Base-by-base conservation (phyloP, 2,797 vertebrate species). In the Chaunax sp. region DNA sequence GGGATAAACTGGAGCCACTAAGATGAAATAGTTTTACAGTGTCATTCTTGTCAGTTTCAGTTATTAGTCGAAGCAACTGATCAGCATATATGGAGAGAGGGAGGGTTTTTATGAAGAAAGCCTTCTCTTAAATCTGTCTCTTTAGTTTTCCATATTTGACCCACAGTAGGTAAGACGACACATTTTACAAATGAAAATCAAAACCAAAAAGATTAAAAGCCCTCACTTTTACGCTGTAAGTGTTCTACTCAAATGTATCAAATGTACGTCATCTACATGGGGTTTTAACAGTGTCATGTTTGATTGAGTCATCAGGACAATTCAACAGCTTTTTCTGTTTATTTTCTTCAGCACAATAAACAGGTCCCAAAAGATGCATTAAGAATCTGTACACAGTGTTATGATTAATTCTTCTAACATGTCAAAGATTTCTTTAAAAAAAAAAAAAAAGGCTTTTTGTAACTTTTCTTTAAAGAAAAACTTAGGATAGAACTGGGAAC, bases 141-240 rank as follows among this genome's bases (percentile, higher is more conserved):
- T 20, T 49, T 58, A 25, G 35, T 58, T 19, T 25, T 35, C 20
- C 19, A 47, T 10, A 38, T 22, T n/a, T 41, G 44, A 35, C 37
- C 26, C 22, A 15, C 54, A 40, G n/a, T n/a, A n/a, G 23, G 23
- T 23, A 33, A 12, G 40, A 3, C 22, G 6, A 47, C 64, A 9
- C 8, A 3, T 47, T 30, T 23, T 28, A 49, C 11, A 28, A 22
- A 26, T 64, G 37, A 25, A 68, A 20, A 38, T 20, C 30, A 45
- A 8, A 38, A 69, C 51, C 63, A 55, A 67, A 68, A 52, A 3
- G 18, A 64, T 37, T 22, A 12, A 53, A 69, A 12, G n/a, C 14
- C 28, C 51, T n/a, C 19, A 47, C 20, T 37, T 23, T 56, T 8
- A n/a, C 6, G 16, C 25, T 56, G 40, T 41, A 20, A 16, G 22